Conservation (phyloP, 2,797 vertebrate genomes). For the Danio kyathit region DNA sequence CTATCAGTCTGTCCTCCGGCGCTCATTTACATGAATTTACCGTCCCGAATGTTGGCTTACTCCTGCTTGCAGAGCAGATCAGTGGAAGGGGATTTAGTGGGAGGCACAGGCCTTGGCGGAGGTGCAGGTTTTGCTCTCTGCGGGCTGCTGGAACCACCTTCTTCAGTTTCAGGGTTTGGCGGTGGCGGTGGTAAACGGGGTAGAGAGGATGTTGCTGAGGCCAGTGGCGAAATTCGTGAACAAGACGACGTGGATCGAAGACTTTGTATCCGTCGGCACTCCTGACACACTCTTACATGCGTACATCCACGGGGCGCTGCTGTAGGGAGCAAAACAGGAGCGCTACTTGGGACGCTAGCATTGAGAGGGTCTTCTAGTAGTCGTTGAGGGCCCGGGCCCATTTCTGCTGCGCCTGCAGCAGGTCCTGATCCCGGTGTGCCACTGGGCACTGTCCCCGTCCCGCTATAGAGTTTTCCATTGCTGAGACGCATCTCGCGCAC, state of each 20-base stretch:
- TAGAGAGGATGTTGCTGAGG: slow-evolving; percentile 69
- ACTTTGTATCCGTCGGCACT: slow-evolving; percentile 89
- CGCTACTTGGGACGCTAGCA: slow-evolving; percentile 70
- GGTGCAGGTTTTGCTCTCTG: slow-evolving; percentile 67
- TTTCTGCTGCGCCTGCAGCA: slow-evolving; percentile 57
- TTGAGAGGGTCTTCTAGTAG: slow-evolving; percentile 76
- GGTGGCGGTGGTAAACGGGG: slow-evolving; percentile 72
- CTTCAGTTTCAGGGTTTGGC: slow-evolving; percentile 77
- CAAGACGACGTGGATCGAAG: slow-evolving; percentile 71
- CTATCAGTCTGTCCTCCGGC: slow-evolving; percentile 42
- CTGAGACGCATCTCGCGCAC: slow-evolving; percentile 88
- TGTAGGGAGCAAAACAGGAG: slow-evolving; percentile 64
- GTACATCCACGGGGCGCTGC: slow-evolving; percentile 77
- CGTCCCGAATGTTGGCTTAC: background rate
- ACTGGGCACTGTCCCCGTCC: slow-evolving; percentile 75
- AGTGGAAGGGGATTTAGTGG: slow-evolving; percentile 68
- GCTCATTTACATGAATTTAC: slow-evolving; percentile 6
- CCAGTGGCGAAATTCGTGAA: slow-evolving; percentile 59
- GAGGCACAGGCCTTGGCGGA: slow-evolving; percentile 72
- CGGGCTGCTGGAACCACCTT: slow-evolving; percentile 71
- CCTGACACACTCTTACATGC: slow-evolving; percentile 90
- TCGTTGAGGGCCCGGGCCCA: slow-evolving; percentile 78
- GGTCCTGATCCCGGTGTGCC: background rate
- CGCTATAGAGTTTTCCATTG: slow-evolving; percentile 89
- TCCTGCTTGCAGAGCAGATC: slow-evolving; percentile 72